Conservation (phyloP, 1,140 invertebrate species). For the Leptopilina clavipes region DNA sequence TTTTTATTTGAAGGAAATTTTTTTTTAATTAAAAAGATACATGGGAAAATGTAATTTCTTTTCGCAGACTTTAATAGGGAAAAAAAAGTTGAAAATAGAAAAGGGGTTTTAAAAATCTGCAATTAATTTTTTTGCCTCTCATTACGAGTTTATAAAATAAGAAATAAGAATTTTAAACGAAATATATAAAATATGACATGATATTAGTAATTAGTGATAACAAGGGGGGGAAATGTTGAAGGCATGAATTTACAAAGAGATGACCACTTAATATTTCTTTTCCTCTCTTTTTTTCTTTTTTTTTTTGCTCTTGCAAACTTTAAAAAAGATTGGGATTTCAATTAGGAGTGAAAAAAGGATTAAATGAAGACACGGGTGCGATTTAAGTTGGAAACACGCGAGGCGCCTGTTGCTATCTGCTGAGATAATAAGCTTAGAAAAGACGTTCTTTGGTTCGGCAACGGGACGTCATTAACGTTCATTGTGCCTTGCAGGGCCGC, state of each 20-base stretch:
- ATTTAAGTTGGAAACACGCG: conserved; percentile 13
- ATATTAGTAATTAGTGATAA: conserved; percentile 18
- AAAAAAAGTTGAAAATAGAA: too few relatives aligned
- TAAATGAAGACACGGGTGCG: conserved; percentile 18
- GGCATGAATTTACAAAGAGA: conserved; percentile 16
- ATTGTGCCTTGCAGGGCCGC: background rate
- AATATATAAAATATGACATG: conserved; percentile 11
- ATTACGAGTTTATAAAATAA: background rate
- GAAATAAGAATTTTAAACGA: background rate
- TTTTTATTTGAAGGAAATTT: too few relatives aligned
- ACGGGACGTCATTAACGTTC: conserved; percentile 27
- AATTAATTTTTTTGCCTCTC: background rate
- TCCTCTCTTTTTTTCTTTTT: too few relatives aligned
- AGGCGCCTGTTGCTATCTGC: conserved; percentile 30
- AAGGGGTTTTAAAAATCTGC: background rate
- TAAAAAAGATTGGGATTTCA: conserved; percentile 32
- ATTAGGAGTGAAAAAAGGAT: conserved; percentile 25
- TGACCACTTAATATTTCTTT: conserved; percentile 10
- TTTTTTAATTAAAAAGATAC: too few relatives aligned
- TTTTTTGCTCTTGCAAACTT: conserved; percentile 14
- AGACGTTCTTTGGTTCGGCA: conserved; percentile 2
- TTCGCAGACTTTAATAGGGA: too few relatives aligned
- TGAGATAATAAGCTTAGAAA: conserved; percentile 23
- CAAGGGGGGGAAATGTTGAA: background rate
- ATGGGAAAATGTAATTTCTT: too few relatives aligned